Conservation (phyloP, 1,140 invertebrate species). For the Vanessa tameamea region DNA sequence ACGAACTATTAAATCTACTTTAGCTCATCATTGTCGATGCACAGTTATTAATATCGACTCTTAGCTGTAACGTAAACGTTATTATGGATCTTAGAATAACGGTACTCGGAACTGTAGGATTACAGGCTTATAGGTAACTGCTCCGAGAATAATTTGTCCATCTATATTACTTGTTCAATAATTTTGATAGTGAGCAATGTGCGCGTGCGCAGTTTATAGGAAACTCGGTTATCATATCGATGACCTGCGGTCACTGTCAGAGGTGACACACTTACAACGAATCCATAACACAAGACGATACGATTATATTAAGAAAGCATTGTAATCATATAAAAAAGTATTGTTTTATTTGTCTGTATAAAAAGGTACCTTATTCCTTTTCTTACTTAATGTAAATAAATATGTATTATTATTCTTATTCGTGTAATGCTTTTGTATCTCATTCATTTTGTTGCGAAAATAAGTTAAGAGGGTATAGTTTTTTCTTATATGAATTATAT, state of each 20-base stretch:
- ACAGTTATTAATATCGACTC: slow-evolving; percentile 9
- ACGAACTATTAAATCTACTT: too few species aligned
- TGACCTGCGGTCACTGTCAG: slow-evolving; percentile 62
- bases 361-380: too few species aligned
- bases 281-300: slow-evolving; percentile 38
- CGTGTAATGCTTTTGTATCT: too few species aligned
- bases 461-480: too few species aligned
- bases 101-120: slow-evolving; percentile 37
- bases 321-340: slow-evolving; percentile 4
- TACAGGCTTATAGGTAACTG: slow-evolving; percentile 32
- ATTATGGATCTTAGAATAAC: slow-evolving; percentile 24
- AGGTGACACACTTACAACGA: slow-evolving; percentile 27
- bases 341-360: too few species aligned
- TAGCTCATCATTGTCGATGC: slow-evolving; percentile 5
- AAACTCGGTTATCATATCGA: slow-evolving; percentile 64
- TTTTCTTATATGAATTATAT: neutral
- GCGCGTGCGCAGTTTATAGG: slow-evolving; percentile 35
- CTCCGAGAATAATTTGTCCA: slow-evolving; percentile 21
- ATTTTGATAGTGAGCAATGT: slow-evolving; percentile 15
- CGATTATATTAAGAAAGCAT: slow-evolving; percentile 18
- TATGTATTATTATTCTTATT: too few species aligned
- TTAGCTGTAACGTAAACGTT: slow-evolving; percentile 28
- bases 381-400: too few species aligned
- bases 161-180: slow-evolving; percentile 14
- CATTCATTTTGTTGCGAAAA: too few species aligned